Percentiles rank a stretch among this genome's conserved stretches.
Evolutionary conservation across 1,140 invertebrate genomes (phyloP).

Genomic region (Scaptomyza graminum): DNA sequence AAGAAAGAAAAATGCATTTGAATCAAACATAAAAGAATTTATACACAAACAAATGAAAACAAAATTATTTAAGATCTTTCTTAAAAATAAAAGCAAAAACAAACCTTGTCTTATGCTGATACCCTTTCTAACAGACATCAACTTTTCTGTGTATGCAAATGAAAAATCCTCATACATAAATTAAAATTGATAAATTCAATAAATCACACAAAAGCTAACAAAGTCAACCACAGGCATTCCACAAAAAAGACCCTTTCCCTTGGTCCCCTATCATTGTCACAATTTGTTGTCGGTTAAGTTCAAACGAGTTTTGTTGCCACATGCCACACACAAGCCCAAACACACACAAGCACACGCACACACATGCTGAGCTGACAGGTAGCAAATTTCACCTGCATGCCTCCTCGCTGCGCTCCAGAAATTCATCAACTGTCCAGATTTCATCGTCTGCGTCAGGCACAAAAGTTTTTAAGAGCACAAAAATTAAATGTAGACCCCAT

Average conservation of each 20-base stretch:
- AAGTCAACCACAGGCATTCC: slow-evolving; percentile 20
- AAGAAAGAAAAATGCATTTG: too few relatives aligned
- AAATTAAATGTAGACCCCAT: slow-evolving; percentile 43
- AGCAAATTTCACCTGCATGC: slow-evolving; percentile 87
- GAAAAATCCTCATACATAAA: slow-evolving; percentile 45
- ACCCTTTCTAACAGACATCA: slow-evolving; percentile 5
- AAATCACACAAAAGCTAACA: slow-evolving; percentile 57
- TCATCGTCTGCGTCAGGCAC: slow-evolving; percentile 86
- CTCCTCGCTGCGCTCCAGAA: slow-evolving; percentile 92
- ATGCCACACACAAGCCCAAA: slow-evolving; percentile 41
- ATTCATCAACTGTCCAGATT: slow-evolving; percentile 94
- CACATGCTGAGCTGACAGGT: slow-evolving; percentile 24
- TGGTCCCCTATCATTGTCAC: slow-evolving; percentile 1
- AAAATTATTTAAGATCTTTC: too few relatives aligned
- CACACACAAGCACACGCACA: background rate
- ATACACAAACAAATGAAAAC: too few relatives aligned
- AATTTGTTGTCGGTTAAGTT: slow-evolving; percentile 36
- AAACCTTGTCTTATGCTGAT: too few relatives aligned
- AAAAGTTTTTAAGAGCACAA: slow-evolving; percentile 65
- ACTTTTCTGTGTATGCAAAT: slow-evolving; percentile 40
- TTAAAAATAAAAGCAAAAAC: too few relatives aligned
- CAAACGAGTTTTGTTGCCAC: slow-evolving; percentile 61
- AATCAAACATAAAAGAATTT: too few relatives aligned
- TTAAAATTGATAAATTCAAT: slow-evolving; percentile 62
- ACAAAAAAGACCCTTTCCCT: too few relatives aligned